Percentiles rank a stretch among this genome's conserved stretches.
phyloP scores from a whole-genome alignment of 2,888 invertebrate species.

The Glaucopsyche alexis region DNA sequence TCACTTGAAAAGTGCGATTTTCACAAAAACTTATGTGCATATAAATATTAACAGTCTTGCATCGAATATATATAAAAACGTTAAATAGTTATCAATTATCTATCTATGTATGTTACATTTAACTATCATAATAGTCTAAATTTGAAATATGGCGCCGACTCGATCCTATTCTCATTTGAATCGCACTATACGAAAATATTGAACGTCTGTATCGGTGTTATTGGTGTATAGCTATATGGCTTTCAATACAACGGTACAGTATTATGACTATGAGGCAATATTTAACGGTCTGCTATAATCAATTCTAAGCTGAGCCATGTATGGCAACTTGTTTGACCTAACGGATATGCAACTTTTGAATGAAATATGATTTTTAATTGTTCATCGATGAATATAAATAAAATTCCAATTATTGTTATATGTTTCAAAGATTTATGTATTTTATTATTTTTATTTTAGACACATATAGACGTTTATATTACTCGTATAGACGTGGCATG shows the following conservation, averaged over 20 bases:
- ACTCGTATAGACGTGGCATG: too few species aligned
- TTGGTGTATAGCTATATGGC: not conserved
- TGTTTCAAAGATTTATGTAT: not conserved
- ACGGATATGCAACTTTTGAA: conserved; percentile 26
- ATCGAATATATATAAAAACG: too few species aligned
- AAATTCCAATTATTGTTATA: not conserved
- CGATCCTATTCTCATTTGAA: too few species aligned
- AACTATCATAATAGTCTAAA: too few species aligned
- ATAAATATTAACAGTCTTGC: too few species aligned
- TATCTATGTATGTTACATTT: too few species aligned
- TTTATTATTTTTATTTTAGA: not conserved
- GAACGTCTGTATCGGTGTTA: not conserved
- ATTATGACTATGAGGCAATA: conserved; percentile 24
- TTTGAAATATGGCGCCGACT: too few species aligned
- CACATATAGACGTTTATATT: too few species aligned
- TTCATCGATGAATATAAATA: not conserved
- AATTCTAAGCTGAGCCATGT: conserved; percentile 13
- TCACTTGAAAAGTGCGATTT: too few species aligned
- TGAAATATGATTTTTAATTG: conserved; percentile 22
- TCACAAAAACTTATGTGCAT: too few species aligned
- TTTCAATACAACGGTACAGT: conserved; percentile 16
- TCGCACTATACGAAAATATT: not conserved
- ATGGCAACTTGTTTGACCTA: conserved; percentile 13
- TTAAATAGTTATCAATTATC: too few species aligned
- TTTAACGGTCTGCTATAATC: conserved; percentile 16